These are phyloP conservation scores for Hypselothyrea guttata DNA, from an alignment of 2,888 invertebrate species.

Conservation along the genomic window DNA sequence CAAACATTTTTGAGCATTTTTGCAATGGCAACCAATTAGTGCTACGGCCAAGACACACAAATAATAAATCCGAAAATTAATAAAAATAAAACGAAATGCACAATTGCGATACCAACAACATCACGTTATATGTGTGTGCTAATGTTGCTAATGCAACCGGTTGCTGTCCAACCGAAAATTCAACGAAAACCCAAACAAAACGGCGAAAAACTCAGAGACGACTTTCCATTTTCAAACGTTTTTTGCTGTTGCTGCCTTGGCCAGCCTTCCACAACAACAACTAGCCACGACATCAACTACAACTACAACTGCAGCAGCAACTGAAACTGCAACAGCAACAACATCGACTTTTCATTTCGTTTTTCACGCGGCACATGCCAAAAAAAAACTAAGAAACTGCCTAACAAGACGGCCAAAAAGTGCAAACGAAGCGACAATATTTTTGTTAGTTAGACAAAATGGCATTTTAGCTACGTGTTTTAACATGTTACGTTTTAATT, in stretches of 20 bases:
- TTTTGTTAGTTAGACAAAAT: slow-evolving; percentile 12
- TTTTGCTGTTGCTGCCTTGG: slow-evolving; percentile 61
- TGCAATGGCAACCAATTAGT: slow-evolving; percentile 55
- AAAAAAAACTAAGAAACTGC: slow-evolving; percentile 23
- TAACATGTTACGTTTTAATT: slow-evolving; percentile 12
- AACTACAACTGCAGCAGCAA: slow-evolving; percentile 14
- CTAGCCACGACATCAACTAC: slow-evolving; percentile 26
- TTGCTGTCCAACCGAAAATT: slow-evolving; percentile 59
- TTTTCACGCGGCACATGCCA: slow-evolving; percentile 55
- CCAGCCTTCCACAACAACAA: slow-evolving; percentile 35
- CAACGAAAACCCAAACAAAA: slow-evolving; percentile 23
- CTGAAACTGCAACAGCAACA: slow-evolving; percentile 25
- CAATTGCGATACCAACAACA: slow-evolving; percentile 20
- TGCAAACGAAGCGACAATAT: slow-evolving; percentile 25
- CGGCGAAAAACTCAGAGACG: slow-evolving; percentile 42
- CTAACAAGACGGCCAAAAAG: slow-evolving; percentile 31
- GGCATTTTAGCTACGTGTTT: slow-evolving; percentile 19
- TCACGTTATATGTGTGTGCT: slow-evolving; percentile 46
- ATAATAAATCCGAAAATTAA: slow-evolving; percentile 67
- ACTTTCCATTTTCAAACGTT: slow-evolving; percentile 79
- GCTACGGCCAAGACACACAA: slow-evolving; percentile 49
- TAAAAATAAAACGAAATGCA: slow-evolving; percentile 60
- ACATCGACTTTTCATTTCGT: slow-evolving; percentile 72
- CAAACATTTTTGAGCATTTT: slow-evolving; percentile 27
- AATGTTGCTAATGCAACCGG: slow-evolving; percentile 64